These are phyloP conservation scores for Troilus luridus DNA, from an alignment of 2,888 invertebrate genomes.

Conservation along the genomic window DNA sequence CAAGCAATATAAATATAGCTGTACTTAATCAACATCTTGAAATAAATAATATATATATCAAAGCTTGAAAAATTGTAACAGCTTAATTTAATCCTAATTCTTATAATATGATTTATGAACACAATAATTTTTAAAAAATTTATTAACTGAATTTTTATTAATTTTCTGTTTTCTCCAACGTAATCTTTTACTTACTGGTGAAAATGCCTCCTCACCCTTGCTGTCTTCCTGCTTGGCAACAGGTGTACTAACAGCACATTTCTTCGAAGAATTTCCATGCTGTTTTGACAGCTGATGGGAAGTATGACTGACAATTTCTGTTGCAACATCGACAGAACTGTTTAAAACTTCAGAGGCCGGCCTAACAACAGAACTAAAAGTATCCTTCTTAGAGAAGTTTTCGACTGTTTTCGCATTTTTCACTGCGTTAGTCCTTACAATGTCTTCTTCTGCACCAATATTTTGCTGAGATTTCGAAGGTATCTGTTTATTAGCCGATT, in stretches of 20 bases:
- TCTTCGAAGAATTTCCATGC: background rate
- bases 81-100: background rate
- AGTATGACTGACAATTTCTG: background rate
- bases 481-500: background rate
- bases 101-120: slow-evolving; percentile 13
- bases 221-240: background rate
- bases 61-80: background rate
- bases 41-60: background rate
- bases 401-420: background rate
- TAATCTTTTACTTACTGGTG: slow-evolving; percentile 56
- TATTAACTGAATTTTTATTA: slow-evolving; percentile 44
- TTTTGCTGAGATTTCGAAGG: background rate
- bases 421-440: background rate
- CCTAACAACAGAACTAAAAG: background rate
- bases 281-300: background rate
- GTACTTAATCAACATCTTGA: background rate
- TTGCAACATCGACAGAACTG: background rate
- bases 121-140: slow-evolving; percentile 36
- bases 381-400: background rate
- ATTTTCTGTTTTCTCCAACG: slow-evolving; percentile 37
- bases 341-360: too few species aligned
- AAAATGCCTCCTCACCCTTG: slow-evolving; percentile 21
- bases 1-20: too few species aligned
- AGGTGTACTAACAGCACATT: background rate
- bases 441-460: background rate